A percentile compares a stretch with the other conserved stretches of the same genome.
Evolutionary conservation across 2,113 vertebrate genomes (phyloP).

Genomic region (Thunnus maccoyii): DNA sequence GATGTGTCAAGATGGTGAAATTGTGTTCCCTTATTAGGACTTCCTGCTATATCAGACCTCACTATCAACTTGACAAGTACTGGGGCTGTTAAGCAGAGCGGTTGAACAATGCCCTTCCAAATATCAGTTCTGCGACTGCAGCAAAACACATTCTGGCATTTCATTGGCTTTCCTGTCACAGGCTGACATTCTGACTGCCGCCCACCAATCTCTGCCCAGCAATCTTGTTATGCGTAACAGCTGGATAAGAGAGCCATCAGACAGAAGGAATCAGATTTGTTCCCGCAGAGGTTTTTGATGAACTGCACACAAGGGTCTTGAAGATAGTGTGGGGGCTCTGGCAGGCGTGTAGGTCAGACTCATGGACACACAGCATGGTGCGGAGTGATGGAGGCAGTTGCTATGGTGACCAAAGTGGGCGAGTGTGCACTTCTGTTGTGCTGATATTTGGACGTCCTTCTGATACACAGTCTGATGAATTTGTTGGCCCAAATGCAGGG

Average conservation of each 20-base stretch:
- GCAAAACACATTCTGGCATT: constrained; percentile 70
- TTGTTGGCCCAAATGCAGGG: constrained; percentile 17
- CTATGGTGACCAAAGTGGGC: constrained; percentile 69
- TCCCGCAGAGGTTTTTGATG: constrained; percentile 63
- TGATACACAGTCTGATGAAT: constrained; percentile 18
- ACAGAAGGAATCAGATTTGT: constrained; percentile 44
- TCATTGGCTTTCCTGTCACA: constrained; percentile 58
- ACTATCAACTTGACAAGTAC: constrained; percentile 6
- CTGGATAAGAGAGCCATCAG: constrained; percentile 60
- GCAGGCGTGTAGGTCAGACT: constrained; percentile 59
- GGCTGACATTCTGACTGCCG: constrained; percentile 69
- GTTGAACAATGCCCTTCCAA: constrained; percentile 41
- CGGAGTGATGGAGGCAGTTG: constrained; percentile 69
- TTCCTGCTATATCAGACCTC: not conserved
- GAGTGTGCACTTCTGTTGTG: constrained; percentile 33
- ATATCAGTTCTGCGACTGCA: constrained; percentile 52
- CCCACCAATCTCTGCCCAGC: constrained; percentile 43
- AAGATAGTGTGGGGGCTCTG: constrained; percentile 48
- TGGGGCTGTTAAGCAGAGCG: constrained; percentile 10
- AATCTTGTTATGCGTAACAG: constrained; percentile 72
- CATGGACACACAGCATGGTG: constrained; percentile 62
- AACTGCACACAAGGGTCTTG: constrained; percentile 40
- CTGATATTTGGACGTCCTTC: constrained; percentile 62
- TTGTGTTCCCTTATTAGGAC: not conserved
- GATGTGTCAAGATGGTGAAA: constrained; percentile 11